These are phyloP conservation scores for Ectobius pallidus DNA, from an alignment of 2,888 invertebrate genomes.

Conservation along the genomic window DNA sequence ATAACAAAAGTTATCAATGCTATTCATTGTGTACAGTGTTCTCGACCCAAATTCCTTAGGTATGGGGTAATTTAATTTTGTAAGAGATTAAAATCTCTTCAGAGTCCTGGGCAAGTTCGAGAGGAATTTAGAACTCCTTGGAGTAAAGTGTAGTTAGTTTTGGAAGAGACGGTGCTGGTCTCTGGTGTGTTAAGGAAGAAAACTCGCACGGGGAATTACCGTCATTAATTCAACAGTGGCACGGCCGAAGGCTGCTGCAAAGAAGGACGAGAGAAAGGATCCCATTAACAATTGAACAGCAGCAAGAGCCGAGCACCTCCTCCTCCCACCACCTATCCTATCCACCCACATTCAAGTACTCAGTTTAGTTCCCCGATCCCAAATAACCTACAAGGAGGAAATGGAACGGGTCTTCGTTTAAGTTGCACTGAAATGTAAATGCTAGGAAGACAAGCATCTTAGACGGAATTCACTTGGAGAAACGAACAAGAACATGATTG, in stretches of 20 bases:
- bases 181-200: conserved; percentile 38
- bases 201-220: conserved; percentile 42
- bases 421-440: conserved; percentile 29
- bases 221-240: conserved; percentile 42
- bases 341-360: conserved; percentile 14
- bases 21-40: too few relatives aligned
- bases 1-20: too few relatives aligned
- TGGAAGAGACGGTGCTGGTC: conserved; percentile 24
- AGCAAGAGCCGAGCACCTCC: conserved; percentile 1
- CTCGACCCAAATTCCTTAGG: too few relatives aligned
- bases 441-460: neutral
- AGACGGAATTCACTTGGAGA: conserved; percentile 5
- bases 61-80: too few relatives aligned
- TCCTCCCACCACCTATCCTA: neutral
- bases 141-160: conserved; percentile 18
- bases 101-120: too few relatives aligned
- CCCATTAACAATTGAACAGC: conserved; percentile 39
- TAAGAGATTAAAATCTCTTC: too few relatives aligned
- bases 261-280: conserved; percentile 33
- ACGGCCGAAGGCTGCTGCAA: conserved; percentile 16
- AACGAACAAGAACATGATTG: neutral
- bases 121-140: too few relatives aligned
- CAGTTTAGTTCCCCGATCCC: conserved; percentile 9
- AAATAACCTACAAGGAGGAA: conserved; percentile 14
- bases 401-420: conserved; percentile 20